phyloP scores from a whole-genome alignment of 2,113 vertebrate genomes.

The Myxocyprinus asiaticus region DNA sequence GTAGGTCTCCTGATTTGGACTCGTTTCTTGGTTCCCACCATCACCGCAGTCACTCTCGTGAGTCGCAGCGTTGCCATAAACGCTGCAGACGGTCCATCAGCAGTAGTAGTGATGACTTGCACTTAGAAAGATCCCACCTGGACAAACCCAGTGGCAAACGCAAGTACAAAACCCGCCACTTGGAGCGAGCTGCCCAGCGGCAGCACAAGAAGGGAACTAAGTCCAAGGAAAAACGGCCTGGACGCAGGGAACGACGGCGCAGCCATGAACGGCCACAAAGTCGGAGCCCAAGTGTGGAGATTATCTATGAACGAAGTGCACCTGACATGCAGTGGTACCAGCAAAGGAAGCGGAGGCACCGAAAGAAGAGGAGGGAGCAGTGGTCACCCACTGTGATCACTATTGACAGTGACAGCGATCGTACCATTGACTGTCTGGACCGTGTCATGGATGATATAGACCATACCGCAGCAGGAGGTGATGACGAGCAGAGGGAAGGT shows the following conservation, averaged over 20 bases:
- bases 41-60: not conserved
- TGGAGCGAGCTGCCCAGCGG: slow-evolving; percentile 70
- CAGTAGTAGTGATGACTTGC: slow-evolving; percentile 30
- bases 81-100: not conserved
- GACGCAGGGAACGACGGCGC: slow-evolving; percentile 67
- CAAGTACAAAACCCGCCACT: slow-evolving; percentile 92
- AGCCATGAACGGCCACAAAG: slow-evolving; percentile 68
- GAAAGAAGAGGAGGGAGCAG: slow-evolving; percentile 78
- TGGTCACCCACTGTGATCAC: slow-evolving; percentile 82
- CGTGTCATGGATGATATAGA: not conserved
- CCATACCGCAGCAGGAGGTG: not conserved
- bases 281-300: slow-evolving; percentile 85
- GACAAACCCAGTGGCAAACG: slow-evolving; percentile 94
- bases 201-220: slow-evolving; percentile 65
- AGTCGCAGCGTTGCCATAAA: not conserved
- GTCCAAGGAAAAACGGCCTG: slow-evolving; percentile 72
- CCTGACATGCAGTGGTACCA: slow-evolving; percentile 63
- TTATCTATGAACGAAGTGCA: slow-evolving; percentile 76
- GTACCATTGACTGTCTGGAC: slow-evolving; percentile 22
- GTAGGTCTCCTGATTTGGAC: not conserved
- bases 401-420: slow-evolving; percentile 78
- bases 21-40: not conserved
- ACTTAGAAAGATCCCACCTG: slow-evolving; percentile 58
- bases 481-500: not conserved
- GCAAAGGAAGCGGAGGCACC: slow-evolving; percentile 89